Percentiles rank a stretch among this genome's conserved stretches.
Evolutionary conservation across 2,113 vertebrate species (phyloP).

Genomic region (Aplodontia rufa): DNA sequence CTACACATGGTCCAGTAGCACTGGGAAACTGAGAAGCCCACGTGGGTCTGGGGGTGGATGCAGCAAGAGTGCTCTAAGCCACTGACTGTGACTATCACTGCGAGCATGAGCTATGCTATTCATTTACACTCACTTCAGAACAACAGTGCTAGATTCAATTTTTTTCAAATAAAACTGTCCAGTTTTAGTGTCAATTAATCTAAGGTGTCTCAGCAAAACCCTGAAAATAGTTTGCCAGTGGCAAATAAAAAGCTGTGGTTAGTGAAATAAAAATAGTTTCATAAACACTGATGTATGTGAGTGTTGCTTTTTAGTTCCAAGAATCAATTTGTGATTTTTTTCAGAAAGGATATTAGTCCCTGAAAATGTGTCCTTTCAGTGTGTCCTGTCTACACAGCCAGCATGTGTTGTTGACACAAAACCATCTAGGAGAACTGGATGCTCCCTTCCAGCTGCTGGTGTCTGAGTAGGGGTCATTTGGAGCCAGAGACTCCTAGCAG

Average conservation of each 20-base stretch:
- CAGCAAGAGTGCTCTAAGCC: neutral
- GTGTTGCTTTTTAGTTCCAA: neutral
- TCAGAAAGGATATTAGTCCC: neutral
- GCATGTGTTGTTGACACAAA: neutral
- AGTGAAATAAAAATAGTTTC: constrained; percentile 13
- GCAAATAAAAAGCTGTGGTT: neutral
- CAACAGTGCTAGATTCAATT: neutral
- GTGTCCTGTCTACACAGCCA: rapidly evolving
- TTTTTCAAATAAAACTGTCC: neutral
- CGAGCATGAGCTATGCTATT: neutral
- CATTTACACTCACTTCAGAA: neutral
- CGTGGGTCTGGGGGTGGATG: neutral
- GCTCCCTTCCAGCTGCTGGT: constrained; percentile 10
- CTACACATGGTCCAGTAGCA: neutral
- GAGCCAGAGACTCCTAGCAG: neutral
- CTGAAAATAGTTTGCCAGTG: neutral
- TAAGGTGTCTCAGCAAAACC: neutral
- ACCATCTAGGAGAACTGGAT: neutral
- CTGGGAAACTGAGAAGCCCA: too few species aligned
- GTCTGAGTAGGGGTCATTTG: neutral
- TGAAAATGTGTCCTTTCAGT: neutral
- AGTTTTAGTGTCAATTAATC: neutral
- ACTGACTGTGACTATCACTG: too few species aligned
- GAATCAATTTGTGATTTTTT: neutral
- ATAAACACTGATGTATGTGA: neutral